These are phyloP conservation scores for Orchestia grillus DNA, from an alignment of 1,140 invertebrate genomes.

Conservation along the genomic window DNA sequence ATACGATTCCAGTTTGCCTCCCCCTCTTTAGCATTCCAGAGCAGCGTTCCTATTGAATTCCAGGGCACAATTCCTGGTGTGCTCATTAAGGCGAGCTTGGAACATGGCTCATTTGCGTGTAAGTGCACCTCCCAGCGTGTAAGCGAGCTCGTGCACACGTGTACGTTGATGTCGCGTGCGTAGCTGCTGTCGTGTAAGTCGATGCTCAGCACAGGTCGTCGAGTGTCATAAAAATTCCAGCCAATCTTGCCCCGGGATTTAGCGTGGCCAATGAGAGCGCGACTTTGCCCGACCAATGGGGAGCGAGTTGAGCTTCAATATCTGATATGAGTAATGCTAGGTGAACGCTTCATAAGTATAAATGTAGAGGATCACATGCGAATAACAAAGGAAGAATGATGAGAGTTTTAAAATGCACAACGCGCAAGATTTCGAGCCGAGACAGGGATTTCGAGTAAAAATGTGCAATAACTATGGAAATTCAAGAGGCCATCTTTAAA, in stretches of 20 bases:
- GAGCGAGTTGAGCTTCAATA: not conserved
- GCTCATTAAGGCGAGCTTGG: not conserved
- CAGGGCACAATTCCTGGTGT: conserved; percentile 7
- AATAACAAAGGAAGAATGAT: conserved; percentile 38
- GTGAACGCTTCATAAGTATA: conserved; percentile 6
- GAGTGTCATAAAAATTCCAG: not conserved
- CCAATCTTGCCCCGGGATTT: conserved; percentile 2
- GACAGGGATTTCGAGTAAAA: conserved; percentile 8
- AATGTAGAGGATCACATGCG: conserved; percentile 39
- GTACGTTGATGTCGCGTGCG: conserved; percentile 11
- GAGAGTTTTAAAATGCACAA: conserved; percentile 14
- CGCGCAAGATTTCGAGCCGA: conserved; percentile 24
- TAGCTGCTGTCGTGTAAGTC: not conserved
- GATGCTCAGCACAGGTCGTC: not conserved
- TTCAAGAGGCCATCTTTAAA: not conserved
- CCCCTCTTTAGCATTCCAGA: conserved; percentile 45
- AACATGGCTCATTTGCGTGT: conserved; percentile 19
- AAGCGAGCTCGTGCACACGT: not conserved
- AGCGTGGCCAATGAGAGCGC: not conserved
- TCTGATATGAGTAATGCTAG: conserved; percentile 6
- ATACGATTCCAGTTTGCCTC: conserved; percentile 39
- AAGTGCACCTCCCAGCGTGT: not conserved
- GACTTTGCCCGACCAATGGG: not conserved
- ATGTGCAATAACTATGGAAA: conserved; percentile 13
- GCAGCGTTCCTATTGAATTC: conserved; percentile 43